phyloP scores from a whole-genome alignment of 2,888 invertebrate genomes.

The Cyrtodaria siliqua region DNA sequence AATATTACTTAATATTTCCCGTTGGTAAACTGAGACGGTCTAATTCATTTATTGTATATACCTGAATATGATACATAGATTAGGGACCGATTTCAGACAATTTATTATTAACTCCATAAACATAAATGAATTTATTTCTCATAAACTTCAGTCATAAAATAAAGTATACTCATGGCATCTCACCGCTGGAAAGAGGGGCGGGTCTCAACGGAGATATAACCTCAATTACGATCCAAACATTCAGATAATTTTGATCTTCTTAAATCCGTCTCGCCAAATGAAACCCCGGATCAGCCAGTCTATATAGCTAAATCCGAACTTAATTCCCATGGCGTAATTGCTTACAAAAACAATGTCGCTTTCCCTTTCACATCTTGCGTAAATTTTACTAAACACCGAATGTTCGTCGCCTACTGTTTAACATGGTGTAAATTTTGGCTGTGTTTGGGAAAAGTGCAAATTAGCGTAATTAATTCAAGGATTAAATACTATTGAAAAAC shows the following conservation, averaged over 20 bases:
- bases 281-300: background rate
- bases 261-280: background rate
- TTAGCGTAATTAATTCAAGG: constrained; percentile 38
- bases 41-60: constrained; percentile 35
- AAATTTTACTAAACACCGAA: constrained; percentile 33
- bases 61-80: no score
- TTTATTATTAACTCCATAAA: constrained; percentile 32
- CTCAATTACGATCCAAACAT: background rate
- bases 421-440: constrained; percentile 58
- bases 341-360: constrained; percentile 64
- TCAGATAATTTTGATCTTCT: constrained; percentile 2
- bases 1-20: constrained; percentile 18
- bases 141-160: no score
- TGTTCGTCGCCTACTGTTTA: constrained; percentile 55
- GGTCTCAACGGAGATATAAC: background rate
- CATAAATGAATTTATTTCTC: constrained; percentile 1
- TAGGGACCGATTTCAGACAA: constrained; percentile 11
- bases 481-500: background rate
- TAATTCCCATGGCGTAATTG: constrained; percentile 54
- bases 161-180: no score
- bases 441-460: constrained; percentile 35
- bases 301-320: constrained; percentile 21
- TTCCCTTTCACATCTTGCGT: constrained; percentile 41
- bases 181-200: background rate
- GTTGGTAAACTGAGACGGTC: constrained; percentile 9